Evolutionary conservation across 2,797 vertebrate species (phyloP).

Genomic region (Pseudochromis fuscus): DNA sequence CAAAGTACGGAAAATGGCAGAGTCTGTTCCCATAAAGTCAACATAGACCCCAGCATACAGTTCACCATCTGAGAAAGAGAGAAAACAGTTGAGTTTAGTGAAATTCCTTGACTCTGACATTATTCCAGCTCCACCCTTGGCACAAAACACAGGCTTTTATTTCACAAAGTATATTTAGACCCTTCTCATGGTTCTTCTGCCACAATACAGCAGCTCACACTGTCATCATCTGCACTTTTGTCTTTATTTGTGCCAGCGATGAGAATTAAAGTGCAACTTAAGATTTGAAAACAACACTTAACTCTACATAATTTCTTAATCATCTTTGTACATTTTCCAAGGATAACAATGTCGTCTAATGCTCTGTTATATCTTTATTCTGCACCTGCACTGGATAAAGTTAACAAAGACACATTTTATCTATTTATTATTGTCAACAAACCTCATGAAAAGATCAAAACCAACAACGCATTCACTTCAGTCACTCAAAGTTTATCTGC

Average conservation of each 20-base stretch:
- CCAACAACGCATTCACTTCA: background rate
- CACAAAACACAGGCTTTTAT: conserved; percentile 46
- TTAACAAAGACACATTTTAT: too few species aligned
- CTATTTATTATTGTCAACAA: background rate
- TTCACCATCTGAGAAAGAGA: conserved; percentile 90
- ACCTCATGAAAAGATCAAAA: background rate
- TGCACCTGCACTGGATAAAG: too few species aligned
- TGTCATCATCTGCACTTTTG: background rate
- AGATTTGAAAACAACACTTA: background rate
- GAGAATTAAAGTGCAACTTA: background rate
- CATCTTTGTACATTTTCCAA: background rate
- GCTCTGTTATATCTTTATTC: too few species aligned
- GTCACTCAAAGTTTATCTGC: background rate
- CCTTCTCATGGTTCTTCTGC: conserved; percentile 13
- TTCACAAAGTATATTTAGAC: conserved; percentile 47
- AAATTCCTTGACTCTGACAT: conserved; percentile 63
- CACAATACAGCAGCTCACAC: conserved; percentile 10
- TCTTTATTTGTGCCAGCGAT: background rate
- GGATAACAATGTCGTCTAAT: background rate
- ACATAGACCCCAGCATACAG: conserved; percentile 98
- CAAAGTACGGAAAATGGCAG: conserved; percentile 96
- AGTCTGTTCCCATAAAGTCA: conserved; percentile 99
- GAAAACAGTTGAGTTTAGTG: conserved; percentile 53
- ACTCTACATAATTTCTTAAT: background rate
- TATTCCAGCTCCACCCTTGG: conserved; percentile 67